Conservation (phyloP, 2,113 vertebrate species). For the Cyanoderma ruficeps region DNA sequence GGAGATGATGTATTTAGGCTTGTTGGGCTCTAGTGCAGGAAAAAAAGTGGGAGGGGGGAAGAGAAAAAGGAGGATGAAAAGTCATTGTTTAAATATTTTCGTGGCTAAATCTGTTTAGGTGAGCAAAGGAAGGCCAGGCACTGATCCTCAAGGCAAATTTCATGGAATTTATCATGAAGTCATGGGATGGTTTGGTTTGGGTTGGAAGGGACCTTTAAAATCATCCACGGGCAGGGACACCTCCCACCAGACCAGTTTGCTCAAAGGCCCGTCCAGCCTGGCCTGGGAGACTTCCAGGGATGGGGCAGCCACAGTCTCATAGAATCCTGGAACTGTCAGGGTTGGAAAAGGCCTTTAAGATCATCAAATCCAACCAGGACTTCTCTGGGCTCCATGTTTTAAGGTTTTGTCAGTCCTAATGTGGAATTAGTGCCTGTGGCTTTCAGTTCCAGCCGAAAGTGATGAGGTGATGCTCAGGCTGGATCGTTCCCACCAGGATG, state of each 20-base stretch:
- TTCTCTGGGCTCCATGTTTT: not conserved
- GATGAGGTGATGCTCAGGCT: not conserved
- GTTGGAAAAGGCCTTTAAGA: not conserved
- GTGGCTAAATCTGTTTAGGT: not conserved
- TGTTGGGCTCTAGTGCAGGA: not conserved
- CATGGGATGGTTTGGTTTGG: not conserved
- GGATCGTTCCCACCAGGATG: rapidly evolving
- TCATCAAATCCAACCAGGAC: not conserved
- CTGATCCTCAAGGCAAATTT: not conserved
- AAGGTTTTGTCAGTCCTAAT: not conserved
- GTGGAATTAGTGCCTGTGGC: not conserved
- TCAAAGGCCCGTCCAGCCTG: rapidly evolving
- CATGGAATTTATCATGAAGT: not conserved
- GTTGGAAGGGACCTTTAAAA: not conserved
- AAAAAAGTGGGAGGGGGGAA: rapidly evolving
- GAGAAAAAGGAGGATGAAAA: not conserved
- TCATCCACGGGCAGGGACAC: not conserved
- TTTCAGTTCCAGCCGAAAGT: not conserved
- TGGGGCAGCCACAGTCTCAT: not conserved
- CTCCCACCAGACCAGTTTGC: not conserved
- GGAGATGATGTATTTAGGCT: constrained; percentile 27
- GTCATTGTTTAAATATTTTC: not conserved
- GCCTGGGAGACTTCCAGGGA: not conserved
- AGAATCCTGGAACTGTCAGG: not conserved
- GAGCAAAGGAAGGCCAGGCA: not conserved